Base-by-base conservation (phyloP, 2,113 vertebrate species). In the Scortum barcoo region DNA sequence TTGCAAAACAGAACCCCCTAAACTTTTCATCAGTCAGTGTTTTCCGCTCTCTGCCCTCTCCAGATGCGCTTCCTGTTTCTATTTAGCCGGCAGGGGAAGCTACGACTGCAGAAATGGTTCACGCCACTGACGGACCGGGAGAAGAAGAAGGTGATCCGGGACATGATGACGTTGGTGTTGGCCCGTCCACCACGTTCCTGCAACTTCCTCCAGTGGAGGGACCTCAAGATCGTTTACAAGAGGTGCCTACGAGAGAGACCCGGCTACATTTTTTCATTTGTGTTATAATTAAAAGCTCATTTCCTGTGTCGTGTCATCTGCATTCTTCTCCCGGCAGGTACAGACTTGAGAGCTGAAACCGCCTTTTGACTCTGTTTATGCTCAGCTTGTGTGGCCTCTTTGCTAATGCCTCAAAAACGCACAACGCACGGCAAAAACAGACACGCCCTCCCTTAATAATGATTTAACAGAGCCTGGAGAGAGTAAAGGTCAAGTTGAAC, bases 191-290 rank as follows among this genome's bases (percentile, higher is more conserved):
- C 96, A 30, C 96, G 95, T 72, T 96, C 93, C 54, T 96, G 96
- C 94, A 99, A 97, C 86, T 97, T 99, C 93, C 81, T 99, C 85
- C 96, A 98, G 58, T 99, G 97, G 97, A 96, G 95, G 86, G 97
- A 99, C 88, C 93, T 98, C 33, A 99, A 99, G 93, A 95, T 99
- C 87, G 96, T 99, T 91, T 99, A 97, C 95, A 98, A 97, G 95
- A 98, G 97, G 97, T 97, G 44, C 12, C 3, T 2, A 17, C 51
- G 33, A 10, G 6, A 10, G 6, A 78, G 17, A 76, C 61, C 22
- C 19, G 1, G 12, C n/a, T 28, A 11, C 28, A n/a, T 36, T 75
- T 38, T 62, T 56, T 75, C 3, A 38, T 36, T 50, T 66, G 22
- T 69, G 13, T 58, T 53, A 17, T 4, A 19, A 57, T n/a, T 65